These are phyloP conservation scores for Andrena praecox DNA, from an alignment of 2,888 invertebrate genomes.

Conservation along the genomic window DNA sequence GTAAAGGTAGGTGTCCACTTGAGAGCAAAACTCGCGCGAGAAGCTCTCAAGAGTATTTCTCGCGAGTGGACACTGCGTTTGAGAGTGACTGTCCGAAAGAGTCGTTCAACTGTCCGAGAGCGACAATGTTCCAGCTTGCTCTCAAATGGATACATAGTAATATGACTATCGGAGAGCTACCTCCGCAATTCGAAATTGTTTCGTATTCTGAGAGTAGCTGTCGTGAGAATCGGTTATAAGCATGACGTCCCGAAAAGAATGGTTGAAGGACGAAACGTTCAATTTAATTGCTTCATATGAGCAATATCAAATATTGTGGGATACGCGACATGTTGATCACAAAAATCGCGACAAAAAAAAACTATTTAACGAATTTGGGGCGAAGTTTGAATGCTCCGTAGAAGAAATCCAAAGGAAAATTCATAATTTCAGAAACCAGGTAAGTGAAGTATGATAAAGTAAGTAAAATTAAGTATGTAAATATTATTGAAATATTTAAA, in stretches of 20 bases:
- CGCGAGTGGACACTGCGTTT: too few relatives aligned
- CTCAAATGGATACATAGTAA: background rate
- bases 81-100: background rate
- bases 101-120: background rate
- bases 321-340: background rate
- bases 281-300: background rate
- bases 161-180: background rate
- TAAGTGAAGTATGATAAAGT: background rate
- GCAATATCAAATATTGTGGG: background rate
- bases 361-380: background rate
- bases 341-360: background rate
- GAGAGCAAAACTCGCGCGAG: too few relatives aligned
- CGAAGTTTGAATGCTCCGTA: background rate
- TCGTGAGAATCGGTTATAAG: too few relatives aligned
- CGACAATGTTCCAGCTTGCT: background rate
- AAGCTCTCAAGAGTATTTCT: too few relatives aligned
- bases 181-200: too few relatives aligned
- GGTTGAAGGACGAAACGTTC: background rate
- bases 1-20: too few relatives aligned
- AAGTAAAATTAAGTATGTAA: background rate
- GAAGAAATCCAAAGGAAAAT: conserved; percentile 1
- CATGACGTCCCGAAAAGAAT: background rate
- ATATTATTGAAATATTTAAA: background rate
- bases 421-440: conserved; percentile 1
- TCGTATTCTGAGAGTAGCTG: too few relatives aligned